Percentiles rank a stretch among this genome's conserved stretches.
Conservation (phyloP, 92 coral and sea anemone species). For the Diadumene lineata region DNA sequence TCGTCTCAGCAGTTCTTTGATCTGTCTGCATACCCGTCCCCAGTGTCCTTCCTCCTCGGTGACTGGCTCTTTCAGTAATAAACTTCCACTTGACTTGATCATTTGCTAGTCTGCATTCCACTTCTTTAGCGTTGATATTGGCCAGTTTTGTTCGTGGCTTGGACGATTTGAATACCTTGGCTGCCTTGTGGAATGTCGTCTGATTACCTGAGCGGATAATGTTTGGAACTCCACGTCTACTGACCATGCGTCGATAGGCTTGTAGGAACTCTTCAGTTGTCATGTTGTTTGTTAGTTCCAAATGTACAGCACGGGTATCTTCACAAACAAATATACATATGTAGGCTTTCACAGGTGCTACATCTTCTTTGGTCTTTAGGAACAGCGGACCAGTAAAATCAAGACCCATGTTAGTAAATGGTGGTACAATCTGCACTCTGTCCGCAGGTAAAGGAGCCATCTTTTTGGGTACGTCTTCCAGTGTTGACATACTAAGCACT, state of each 20-base stretch:
- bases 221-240: conserved; percentile 17
- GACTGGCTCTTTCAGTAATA: conserved; percentile 30
- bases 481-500: too few species aligned
- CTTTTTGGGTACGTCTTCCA: not conserved
- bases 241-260: conserved; percentile 35
- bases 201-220: conserved; percentile 33
- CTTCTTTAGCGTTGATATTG: conserved; percentile 20
- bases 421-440: too few species aligned
- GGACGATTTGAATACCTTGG: conserved; percentile 33
- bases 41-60: conserved; percentile 32
- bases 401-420: not conserved
- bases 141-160: conserved; percentile 20
- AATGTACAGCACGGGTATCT: too few species aligned
- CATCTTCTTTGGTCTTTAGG: too few species aligned
- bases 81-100: conserved; percentile 8
- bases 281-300: too few species aligned
- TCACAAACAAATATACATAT: too few species aligned
- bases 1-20: conserved; percentile 26
- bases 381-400: too few species aligned
- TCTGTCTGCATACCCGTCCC: conserved; percentile 31
- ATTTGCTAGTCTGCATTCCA: conserved; percentile 10
- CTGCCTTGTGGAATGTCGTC: too few species aligned
- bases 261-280: conserved; percentile 31
- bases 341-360: too few species aligned
- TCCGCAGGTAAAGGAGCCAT: not conserved